Base-by-base conservation (phyloP, 2,113 vertebrate genomes). In the Lophochroa leadbeateri region DNA sequence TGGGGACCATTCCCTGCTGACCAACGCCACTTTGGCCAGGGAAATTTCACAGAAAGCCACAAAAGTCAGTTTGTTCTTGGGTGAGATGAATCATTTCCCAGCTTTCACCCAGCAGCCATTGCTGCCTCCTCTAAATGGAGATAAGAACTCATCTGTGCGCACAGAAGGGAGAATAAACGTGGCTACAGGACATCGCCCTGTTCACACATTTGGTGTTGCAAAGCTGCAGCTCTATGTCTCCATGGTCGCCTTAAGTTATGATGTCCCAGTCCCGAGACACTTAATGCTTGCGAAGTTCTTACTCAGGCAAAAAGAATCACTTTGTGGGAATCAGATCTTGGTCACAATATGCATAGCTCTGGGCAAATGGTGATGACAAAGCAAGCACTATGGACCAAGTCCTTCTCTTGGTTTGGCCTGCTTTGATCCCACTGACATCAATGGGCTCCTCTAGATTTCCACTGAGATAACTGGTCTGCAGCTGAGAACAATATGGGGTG, bases 391-490 rank as follows among this genome's bases (percentile, higher is more conserved):
- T 41, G 52, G 95, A 69, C 85, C 92, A 76, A 60, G 86, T 58
- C 11, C 39, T 95, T 81, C 33, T 52, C 92, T 94, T 94, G 88
- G 25, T 88, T 19, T 94, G 80, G 72, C 90, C 90, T 90, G 80
- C 77, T 93, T 92, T 92, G 90, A 90, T 95, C 85, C 83, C 72
- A 3, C 10, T 86, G 96, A 86, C 88, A 93, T 75, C 88, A 78
- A 31, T 61, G 82, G 88, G 7, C 29, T 60, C 50, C 43, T 64
- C 86, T 78, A 52, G 90, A 92, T 95, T 91, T 96, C 69, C 77
- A 69, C 60, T 33, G 86, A 68, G 92, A 86, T 92, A 75, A 63
- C 33, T 67, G 85, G 19, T 10, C 85, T 27, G 83, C 92, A 79
- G 86, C 94, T 95, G 90, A 47, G 86, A 76, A 94, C 93, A 92